A percentile compares a stretch with the other conserved stretches of the same genome.
Conservation (phyloP, 1,140 invertebrate species). For the Lucilia cuprina region DNA sequence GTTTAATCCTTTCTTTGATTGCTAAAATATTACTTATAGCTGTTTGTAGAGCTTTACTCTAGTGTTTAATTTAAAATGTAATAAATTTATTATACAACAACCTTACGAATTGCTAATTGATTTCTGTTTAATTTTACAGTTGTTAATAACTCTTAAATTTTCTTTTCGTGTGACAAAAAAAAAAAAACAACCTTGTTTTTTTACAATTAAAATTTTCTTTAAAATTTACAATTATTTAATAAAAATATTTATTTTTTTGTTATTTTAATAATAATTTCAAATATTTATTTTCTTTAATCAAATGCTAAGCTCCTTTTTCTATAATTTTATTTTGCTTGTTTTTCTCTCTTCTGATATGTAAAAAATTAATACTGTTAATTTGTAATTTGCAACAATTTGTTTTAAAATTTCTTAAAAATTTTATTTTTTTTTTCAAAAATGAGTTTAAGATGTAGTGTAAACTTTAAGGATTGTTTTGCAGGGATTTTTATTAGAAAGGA, state of each 20-base stretch:
- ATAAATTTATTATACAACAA: neutral
- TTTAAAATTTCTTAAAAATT: neutral
- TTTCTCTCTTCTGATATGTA: neutral
- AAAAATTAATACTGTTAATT: conserved; percentile 4
- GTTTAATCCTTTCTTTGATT: neutral
- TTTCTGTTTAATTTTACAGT: neutral
- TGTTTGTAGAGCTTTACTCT: neutral
- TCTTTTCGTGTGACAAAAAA: neutral
- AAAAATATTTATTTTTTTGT: neutral
- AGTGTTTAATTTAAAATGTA: neutral
- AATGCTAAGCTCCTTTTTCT: neutral
- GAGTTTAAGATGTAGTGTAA: too few species aligned
- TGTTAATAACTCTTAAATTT: too few species aligned
- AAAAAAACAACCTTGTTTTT: neutral
- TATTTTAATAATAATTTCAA: neutral
- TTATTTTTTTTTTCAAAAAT: too few species aligned
- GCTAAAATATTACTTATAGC: neutral
- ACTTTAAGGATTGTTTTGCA: neutral
- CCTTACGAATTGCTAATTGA: conserved; percentile 10
- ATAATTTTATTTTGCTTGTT: neutral
- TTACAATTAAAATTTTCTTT: neutral
- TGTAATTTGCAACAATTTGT: neutral
- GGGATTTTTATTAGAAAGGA: neutral
- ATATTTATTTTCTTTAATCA: neutral
- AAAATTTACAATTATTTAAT: neutral